phyloP scores from a whole-genome alignment of 2,797 vertebrate genomes.

The Notolabrus celidotus region DNA sequence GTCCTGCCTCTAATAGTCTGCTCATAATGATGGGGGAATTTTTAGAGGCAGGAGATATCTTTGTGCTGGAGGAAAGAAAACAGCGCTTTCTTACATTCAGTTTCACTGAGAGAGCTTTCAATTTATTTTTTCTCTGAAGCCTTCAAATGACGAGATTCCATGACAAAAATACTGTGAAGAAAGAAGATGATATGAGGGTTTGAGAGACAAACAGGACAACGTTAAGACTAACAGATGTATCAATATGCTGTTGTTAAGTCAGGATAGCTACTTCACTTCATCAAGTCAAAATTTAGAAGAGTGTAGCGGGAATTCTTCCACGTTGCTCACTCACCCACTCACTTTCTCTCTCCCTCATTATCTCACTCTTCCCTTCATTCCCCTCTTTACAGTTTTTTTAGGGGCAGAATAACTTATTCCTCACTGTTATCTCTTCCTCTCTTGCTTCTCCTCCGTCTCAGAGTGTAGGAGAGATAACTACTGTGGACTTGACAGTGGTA shows the following conservation, averaged over 20 bases:
- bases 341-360: constrained; percentile 59
- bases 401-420: constrained; percentile 58
- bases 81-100: constrained; percentile 33
- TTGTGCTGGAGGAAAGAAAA: constrained; percentile 26
- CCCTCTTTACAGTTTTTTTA: constrained; percentile 59
- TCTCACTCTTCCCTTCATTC: constrained; percentile 63
- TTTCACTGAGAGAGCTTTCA: constrained; percentile 45
- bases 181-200: constrained; percentile 17
- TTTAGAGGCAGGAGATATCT: constrained; percentile 12
- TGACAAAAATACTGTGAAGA: constrained; percentile 36
- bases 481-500: constrained; percentile 72
- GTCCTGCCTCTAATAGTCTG: constrained; percentile 15
- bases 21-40: constrained; percentile 37
- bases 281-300: constrained; percentile 47
- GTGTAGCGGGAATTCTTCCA: constrained; percentile 28
- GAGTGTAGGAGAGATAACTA: constrained; percentile 70
- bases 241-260: constrained; percentile 26
- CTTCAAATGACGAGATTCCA: constrained; percentile 25
- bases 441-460: constrained; percentile 56
- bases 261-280: constrained; percentile 23
- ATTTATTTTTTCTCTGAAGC: constrained; percentile 13
- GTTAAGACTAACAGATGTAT: constrained; percentile 29
- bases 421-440: constrained; percentile 51
- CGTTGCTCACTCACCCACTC: constrained; percentile 30
- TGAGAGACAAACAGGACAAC: constrained; percentile 37